Conservation (phyloP, 1,140 invertebrate genomes). For the Reticulitermes speratus region DNA sequence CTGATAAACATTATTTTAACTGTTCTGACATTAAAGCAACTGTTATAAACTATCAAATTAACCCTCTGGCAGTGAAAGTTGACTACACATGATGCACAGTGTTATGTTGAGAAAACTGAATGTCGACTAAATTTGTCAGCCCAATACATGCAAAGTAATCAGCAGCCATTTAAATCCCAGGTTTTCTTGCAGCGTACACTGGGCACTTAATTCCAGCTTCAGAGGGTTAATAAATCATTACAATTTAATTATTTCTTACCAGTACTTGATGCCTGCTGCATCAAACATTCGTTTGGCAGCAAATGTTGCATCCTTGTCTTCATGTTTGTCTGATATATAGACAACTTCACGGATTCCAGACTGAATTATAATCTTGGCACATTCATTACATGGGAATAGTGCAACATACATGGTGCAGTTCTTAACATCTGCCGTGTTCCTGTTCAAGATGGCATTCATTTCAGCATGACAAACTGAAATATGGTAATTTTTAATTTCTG, state of each 20-base stretch:
- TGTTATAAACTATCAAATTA: too few species aligned
- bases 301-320: slow-evolving; percentile 60
- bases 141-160: too few species aligned
- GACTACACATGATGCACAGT: too few species aligned
- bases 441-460: slow-evolving; percentile 94
- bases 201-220: too few species aligned
- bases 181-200: too few species aligned
- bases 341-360: slow-evolving; percentile 80
- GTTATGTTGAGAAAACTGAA: too few species aligned
- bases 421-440: slow-evolving; percentile 73
- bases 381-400: slow-evolving; percentile 94
- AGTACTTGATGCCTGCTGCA: slow-evolving; percentile 67
- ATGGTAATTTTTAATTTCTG: slow-evolving; percentile 26
- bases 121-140: too few species aligned
- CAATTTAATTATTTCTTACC: slow-evolving; percentile 43
- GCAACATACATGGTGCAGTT: slow-evolving; percentile 83
- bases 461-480: slow-evolving; percentile 94
- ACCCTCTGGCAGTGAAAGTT: too few species aligned
- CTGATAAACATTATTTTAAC: too few species aligned
- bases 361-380: slow-evolving; percentile 96
- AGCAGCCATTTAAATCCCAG: too few species aligned
- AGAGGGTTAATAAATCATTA: too few species aligned
- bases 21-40: too few species aligned
- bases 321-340: slow-evolving; percentile 81
- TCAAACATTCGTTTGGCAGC: slow-evolving; percentile 82